phyloP scores from a whole-genome alignment of 2,888 invertebrate genomes.

The Selenia dentaria region DNA sequence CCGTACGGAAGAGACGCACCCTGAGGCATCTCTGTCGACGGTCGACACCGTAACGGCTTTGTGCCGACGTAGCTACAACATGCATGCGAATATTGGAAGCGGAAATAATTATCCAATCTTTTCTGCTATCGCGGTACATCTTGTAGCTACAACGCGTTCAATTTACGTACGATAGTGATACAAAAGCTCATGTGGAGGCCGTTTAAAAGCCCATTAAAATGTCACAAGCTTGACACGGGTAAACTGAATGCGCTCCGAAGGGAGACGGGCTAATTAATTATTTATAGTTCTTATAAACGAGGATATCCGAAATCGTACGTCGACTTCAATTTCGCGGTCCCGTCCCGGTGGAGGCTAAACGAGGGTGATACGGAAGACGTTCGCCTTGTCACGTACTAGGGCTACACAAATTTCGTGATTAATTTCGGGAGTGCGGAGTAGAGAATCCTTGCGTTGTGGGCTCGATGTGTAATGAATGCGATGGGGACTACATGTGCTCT shows the following conservation, averaged over 20 bases:
- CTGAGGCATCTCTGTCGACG: constrained; percentile 46
- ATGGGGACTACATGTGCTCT: constrained; percentile 29
- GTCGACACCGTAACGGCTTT: constrained; percentile 50
- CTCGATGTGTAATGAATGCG: constrained; percentile 40
- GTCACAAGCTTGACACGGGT: constrained; percentile 72
- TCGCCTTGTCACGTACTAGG: constrained; percentile 42
- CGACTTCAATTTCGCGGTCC: constrained; percentile 38
- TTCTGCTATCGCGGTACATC: constrained; percentile 42
- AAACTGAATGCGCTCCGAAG: constrained; percentile 52
- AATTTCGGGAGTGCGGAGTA: constrained; percentile 45
- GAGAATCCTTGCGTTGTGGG: constrained; percentile 38
- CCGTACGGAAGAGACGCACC: constrained; percentile 27
- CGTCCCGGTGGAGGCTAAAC: constrained; percentile 26
- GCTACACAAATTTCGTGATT: constrained; percentile 60
- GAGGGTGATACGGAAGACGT: constrained; percentile 38
- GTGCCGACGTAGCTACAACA: constrained; percentile 42
- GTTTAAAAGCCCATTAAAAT: constrained; percentile 77
- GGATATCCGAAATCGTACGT: constrained; percentile 29
- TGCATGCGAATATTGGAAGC: constrained; percentile 55
- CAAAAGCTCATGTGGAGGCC: constrained; percentile 56
- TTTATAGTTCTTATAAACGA: constrained; percentile 68
- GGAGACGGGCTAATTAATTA: constrained; percentile 64
- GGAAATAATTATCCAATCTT: constrained; percentile 64
- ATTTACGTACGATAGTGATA: constrained; percentile 58
- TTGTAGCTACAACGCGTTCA: constrained; percentile 42